Evolutionary conservation across 2,888 invertebrate genomes (phyloP), one percentile per base, ranked within the genome.

Genomic region (Brachypalpus laphriformis): DNA sequence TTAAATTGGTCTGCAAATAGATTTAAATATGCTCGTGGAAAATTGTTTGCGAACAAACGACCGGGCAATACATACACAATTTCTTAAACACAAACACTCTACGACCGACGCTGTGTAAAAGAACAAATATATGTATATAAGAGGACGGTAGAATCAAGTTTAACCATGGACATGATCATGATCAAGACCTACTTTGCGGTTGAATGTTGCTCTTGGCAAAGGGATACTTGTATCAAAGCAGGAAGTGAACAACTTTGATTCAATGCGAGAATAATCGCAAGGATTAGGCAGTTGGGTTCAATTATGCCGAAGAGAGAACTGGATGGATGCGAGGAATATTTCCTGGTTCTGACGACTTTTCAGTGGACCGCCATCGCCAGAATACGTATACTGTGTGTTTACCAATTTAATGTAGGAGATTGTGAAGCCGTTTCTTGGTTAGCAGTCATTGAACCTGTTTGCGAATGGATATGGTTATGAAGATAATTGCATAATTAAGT

Each of bases 101-200:
- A 25, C 47, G 9, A 42, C 7, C 18, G 37, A 18, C 28, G 7
- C 3, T 51, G 31, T 51, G 51, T 37, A 14, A 7, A 47, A 20
- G 5, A 66, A 61, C 14, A n/a, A n/a, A n/a, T n/a, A n/a, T n/a
- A n/a, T n/a, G n/a, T n/a, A n/a, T n/a, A n/a, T n/a, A n/a, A n/a
- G 42, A 14, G 31, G 18, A 63, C 37, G 34, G n/a, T 16, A 9
- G 16, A 66, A 20, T 66, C 34, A 66, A 34, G 65, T 66, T 47
- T 45, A 14, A 34, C 34, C 34, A 25, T 37, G 51, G 40, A 34
- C 57, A 31, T 47, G 54, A 78, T 70, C 81, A 57, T 70, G 68
- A 75, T 82, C 75, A 75, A 82, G 82, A 71, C 82, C 82, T 82
- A 82, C 76, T 75, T 82, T 71, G 68, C 31, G 61, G 40, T 40